phyloP scores from a whole-genome alignment of 2,797 vertebrate genomes.

The Varecia variegata region DNA sequence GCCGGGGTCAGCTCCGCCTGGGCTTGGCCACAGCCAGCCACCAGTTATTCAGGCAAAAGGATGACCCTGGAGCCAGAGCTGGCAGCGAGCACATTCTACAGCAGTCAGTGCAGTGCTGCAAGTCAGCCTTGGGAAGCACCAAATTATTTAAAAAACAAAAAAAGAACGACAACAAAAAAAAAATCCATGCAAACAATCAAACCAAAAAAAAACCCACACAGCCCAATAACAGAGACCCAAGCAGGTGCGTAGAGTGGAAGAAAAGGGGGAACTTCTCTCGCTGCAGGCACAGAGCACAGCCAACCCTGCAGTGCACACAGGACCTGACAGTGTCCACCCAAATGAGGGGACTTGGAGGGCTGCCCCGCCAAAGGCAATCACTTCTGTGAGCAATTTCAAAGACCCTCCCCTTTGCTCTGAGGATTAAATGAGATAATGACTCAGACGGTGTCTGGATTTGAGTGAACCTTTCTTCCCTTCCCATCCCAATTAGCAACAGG shows the following conservation, averaged over 20 bases:
- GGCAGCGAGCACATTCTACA: not conserved
- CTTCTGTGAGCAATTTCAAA: not conserved
- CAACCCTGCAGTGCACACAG: rapidly evolving
- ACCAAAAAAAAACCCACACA: not conserved
- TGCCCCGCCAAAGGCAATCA: not conserved
- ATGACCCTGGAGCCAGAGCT: conserved; percentile 42
- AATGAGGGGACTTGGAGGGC: rapidly evolving
- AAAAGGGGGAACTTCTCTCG: not conserved
- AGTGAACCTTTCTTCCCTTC: not conserved
- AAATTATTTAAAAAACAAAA: not conserved
- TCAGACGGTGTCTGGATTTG: not conserved
- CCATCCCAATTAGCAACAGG: not conserved
- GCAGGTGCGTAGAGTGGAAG: not conserved
- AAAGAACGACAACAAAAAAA: not conserved
- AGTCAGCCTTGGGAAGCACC: not conserved
- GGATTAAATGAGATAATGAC: not conserved
- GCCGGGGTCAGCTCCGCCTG: not conserved
- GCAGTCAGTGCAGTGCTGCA: not conserved
- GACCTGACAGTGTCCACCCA: not conserved
- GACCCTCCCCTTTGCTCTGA: not conserved
- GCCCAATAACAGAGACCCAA: not conserved
- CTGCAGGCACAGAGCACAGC: not conserved
- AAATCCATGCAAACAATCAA: not conserved
- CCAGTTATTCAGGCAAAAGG: conserved; percentile 66
- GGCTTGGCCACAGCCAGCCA: not conserved